Evolutionary conservation across 2,113 vertebrate species (phyloP).

Genomic region (Coracopsis vasa): DNA sequence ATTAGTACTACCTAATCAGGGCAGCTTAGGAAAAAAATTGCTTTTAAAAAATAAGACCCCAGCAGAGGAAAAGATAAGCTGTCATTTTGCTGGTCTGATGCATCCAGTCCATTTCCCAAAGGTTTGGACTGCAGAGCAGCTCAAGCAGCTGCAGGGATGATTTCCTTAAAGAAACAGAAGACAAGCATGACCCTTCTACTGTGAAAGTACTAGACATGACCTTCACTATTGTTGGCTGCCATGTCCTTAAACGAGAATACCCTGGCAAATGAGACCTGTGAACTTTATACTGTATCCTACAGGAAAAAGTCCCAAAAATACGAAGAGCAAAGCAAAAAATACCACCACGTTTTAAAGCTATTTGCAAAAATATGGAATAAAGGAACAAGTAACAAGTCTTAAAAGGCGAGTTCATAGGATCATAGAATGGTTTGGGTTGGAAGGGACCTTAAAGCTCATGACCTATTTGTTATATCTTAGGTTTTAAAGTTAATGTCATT

Average conservation of each 20-base stretch:
- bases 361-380: not conserved
- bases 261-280: not conserved
- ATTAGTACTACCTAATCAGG: slow-evolving; percentile 56
- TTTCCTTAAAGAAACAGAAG: not conserved
- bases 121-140: not conserved
- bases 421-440: not conserved
- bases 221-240: not conserved
- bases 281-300: not conserved
- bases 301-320: not conserved
- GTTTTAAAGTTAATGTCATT: not conserved
- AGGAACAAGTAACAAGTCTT: not conserved
- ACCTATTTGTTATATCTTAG: not conserved
- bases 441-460: not conserved
- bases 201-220: not conserved
- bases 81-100: not conserved
- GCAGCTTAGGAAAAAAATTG: slow-evolving; percentile 9
- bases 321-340: not conserved
- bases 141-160: not conserved
- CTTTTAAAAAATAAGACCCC: not conserved
- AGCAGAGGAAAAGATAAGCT: not conserved
- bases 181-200: not conserved
- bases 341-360: not conserved
- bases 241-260: not conserved
- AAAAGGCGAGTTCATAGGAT: not conserved
- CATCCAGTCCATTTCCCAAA: not conserved